Evolutionary conservation across 2,888 invertebrate genomes (phyloP).

Genomic region (Thereva nobilitata): DNA sequence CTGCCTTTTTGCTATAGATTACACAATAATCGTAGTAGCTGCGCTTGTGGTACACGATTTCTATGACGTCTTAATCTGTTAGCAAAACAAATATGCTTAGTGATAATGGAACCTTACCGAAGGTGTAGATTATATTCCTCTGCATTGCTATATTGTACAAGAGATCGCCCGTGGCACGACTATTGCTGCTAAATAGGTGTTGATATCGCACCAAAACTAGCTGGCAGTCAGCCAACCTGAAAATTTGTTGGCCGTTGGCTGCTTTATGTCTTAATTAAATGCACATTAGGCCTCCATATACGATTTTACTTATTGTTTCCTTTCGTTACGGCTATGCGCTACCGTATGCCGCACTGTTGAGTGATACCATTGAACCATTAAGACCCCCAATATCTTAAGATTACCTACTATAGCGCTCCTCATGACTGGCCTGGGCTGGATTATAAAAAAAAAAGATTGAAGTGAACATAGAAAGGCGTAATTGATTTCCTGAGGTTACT

Average conservation of each 20-base stretch:
- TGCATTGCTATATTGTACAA: background rate
- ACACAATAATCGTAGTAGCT: too few relatives aligned
- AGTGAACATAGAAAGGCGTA: constrained; percentile 14
- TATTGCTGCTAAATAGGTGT: background rate
- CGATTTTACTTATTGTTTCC: constrained; percentile 15
- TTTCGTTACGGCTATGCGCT: constrained; percentile 8
- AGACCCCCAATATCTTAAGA: too few relatives aligned
- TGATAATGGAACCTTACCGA: constrained; percentile 14
- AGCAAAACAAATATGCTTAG: constrained; percentile 6
- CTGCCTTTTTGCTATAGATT: too few relatives aligned
- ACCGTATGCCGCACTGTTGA: background rate
- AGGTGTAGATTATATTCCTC: background rate
- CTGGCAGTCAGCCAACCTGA: constrained; percentile 13
- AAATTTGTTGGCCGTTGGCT: constrained; percentile 20
- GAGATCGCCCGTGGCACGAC: constrained; percentile 12
- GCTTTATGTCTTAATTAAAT: constrained; percentile 21
- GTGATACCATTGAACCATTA: background rate
- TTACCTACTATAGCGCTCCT: too few relatives aligned
- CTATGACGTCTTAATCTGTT: too few relatives aligned
- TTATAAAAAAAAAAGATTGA: too few relatives aligned
- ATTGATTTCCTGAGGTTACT: constrained; percentile 21
- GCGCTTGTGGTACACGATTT: too few relatives aligned
- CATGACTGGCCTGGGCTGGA: too few relatives aligned
- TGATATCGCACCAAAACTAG: constrained; percentile 7
- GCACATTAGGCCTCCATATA: background rate